phyloP scores from a whole-genome alignment of 2,113 vertebrate species.

The Smithornis capensis region DNA sequence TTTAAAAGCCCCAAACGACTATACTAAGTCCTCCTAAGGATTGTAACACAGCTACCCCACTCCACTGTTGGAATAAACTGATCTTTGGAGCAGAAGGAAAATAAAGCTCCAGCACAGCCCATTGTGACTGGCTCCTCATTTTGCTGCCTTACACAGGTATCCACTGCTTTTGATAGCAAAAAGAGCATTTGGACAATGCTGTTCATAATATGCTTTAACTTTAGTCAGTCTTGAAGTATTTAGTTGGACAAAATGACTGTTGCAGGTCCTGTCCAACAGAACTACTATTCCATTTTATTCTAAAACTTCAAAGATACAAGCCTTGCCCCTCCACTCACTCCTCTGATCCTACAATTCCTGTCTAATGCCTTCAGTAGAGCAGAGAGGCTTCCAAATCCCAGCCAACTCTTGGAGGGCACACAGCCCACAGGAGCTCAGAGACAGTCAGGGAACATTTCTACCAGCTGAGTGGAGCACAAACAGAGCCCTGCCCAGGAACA shows the following conservation, averaged over 20 bases:
- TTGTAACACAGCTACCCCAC: neutral
- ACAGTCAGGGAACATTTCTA: neutral
- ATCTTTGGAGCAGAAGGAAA: neutral
- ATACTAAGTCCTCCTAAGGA: neutral
- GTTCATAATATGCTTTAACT: neutral
- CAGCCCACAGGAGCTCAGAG: neutral
- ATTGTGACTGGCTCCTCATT: neutral
- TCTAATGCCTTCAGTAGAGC: neutral
- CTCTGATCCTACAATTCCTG: neutral
- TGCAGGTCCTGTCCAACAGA: neutral
- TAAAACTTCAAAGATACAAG: neutral
- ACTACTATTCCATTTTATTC: neutral
- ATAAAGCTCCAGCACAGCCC: neutral
- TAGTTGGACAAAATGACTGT: neutral
- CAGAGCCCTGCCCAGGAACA: neutral
- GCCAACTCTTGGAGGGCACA: neutral
- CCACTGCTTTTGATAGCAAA: neutral
- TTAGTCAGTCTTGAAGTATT: neutral
- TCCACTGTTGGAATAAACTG: neutral
- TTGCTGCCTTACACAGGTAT: neutral
- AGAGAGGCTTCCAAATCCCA: neutral
- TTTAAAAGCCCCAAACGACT: neutral
- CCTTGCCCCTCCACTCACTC: neutral
- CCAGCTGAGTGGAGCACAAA: neutral
- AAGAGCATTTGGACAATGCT: neutral